These are phyloP conservation scores for Manis crassicaudata DNA, from an alignment of 2,797 vertebrate genomes.

Conservation along the genomic window DNA sequence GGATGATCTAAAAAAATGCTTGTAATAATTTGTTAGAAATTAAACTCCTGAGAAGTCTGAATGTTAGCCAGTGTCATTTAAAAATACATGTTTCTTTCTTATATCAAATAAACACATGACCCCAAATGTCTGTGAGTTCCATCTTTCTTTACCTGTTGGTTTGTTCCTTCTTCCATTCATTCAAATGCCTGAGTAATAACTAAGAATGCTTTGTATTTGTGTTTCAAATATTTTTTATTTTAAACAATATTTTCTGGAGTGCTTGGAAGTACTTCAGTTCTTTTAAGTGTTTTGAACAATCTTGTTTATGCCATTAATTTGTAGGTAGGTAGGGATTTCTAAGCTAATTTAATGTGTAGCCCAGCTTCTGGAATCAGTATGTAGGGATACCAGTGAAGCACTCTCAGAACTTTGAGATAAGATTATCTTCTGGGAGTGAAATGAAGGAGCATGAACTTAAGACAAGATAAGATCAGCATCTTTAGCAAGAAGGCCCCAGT, in stretches of 20 bases:
- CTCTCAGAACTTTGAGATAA: conserved; percentile 22
- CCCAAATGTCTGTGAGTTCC: not conserved
- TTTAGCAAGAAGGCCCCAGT: not conserved
- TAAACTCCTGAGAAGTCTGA: not conserved
- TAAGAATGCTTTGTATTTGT: conserved; percentile 7
- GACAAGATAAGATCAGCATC: conserved; percentile 32
- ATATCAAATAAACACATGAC: not conserved
- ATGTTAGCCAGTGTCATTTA: not conserved
- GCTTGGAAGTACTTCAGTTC: conserved; percentile 29
- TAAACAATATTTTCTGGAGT: conserved; percentile 18
- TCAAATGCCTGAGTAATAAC: conserved; percentile 33
- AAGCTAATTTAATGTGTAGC: not conserved
- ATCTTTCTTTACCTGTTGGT: not conserved
- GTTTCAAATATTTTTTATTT: conserved; percentile 48
- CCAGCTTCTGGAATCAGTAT: not conserved
- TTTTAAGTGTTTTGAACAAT: conserved; percentile 26
- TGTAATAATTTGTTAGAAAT: conserved; percentile 21
- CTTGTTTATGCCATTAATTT: conserved; percentile 1
- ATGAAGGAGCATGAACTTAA: not conserved
- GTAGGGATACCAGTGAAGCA: not conserved
- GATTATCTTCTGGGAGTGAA: conserved; percentile 49
- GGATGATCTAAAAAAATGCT: not conserved
- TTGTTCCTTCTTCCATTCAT: conserved; percentile 30
- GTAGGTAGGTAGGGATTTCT: conserved; percentile 17
- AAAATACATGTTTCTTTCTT: not conserved